Percentiles rank a stretch among this genome's conserved stretches.
These are phyloP conservation scores for Netelia fuscicornis DNA, from an alignment of 2,888 invertebrate genomes.

Conservation along the genomic window DNA sequence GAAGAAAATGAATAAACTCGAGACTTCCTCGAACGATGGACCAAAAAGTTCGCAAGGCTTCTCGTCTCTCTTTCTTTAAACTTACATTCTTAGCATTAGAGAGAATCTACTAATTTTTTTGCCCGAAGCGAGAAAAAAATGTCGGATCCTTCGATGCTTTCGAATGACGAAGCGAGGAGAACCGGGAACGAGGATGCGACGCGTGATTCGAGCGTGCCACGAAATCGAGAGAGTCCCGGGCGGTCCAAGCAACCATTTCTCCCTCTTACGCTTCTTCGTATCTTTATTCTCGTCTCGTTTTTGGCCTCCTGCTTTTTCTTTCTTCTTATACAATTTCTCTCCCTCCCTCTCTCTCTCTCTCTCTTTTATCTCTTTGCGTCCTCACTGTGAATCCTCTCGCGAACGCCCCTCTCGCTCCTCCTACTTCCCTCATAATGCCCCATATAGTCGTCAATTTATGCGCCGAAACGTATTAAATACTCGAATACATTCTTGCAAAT, in stretches of 20 bases:
- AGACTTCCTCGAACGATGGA: constrained; percentile 62
- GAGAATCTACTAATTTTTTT: constrained; percentile 33
- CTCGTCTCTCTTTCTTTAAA: neutral
- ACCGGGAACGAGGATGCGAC: constrained; percentile 25
- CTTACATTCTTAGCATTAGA: constrained; percentile 44
- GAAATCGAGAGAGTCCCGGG: constrained; percentile 60
- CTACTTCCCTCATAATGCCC: constrained; percentile 79
- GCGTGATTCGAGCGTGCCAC: constrained; percentile 43
- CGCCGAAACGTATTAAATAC: constrained; percentile 83
- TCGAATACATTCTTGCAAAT: constrained; percentile 72
- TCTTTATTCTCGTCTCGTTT: constrained; percentile 53
- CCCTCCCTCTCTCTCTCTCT: constrained; percentile 41
- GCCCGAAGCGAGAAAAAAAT: constrained; percentile 34
- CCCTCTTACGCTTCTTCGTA: constrained; percentile 43
- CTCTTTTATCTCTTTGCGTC: constrained; percentile 11
- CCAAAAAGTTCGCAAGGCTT: constrained; percentile 33
- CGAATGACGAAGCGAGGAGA: constrained; percentile 11
- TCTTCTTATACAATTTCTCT: constrained; percentile 23
- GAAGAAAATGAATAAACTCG: constrained; percentile 64
- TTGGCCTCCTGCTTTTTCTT: constrained; percentile 12
- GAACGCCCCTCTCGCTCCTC: constrained; percentile 68
- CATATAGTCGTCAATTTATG: constrained; percentile 84
- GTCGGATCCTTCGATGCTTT: constrained; percentile 42
- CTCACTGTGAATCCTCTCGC: constrained; percentile 52
- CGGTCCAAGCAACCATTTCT: constrained; percentile 65